phyloP scores from a whole-genome alignment of 2,797 vertebrate species.

The Oreochromis mossambicus region DNA sequence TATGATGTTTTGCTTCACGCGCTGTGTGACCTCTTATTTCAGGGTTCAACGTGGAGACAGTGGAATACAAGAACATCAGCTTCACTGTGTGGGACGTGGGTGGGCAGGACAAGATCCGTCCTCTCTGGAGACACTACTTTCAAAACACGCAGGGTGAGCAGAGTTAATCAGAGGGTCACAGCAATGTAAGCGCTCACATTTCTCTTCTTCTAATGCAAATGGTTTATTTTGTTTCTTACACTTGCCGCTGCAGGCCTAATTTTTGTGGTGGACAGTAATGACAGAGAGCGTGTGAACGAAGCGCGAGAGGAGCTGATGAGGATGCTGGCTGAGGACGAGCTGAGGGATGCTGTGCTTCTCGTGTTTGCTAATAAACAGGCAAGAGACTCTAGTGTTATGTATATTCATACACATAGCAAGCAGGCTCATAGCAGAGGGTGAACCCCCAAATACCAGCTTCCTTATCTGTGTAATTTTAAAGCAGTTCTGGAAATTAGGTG shows the following conservation, averaged over 20 bases:
- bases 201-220: background rate
- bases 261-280: conserved; percentile 98
- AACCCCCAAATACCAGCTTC: background rate
- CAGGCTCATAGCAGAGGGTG: background rate
- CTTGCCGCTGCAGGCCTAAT: conserved; percentile 81
- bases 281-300: conserved; percentile 94
- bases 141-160: conserved; percentile 77
- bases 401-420: background rate
- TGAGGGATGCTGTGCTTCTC: conserved; percentile 93
- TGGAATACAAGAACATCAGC: conserved; percentile 83
- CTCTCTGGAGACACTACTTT: conserved; percentile 82
- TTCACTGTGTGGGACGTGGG: conserved; percentile 87
- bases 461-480: background rate
- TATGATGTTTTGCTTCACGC: background rate
- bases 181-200: background rate
- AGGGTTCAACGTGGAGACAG: conserved; percentile 82
- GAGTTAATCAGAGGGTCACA: conserved; percentile 1
- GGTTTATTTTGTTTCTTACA: background rate
- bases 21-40: conserved; percentile 3
- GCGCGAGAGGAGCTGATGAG: conserved; percentile 97
- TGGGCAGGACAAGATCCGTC: conserved; percentile 80
- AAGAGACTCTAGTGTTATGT: conserved; percentile 8
- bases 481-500: background rate
- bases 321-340: conserved; percentile 95
- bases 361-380: conserved; percentile 98